Evolutionary conservation across 1,140 invertebrate species (phyloP).

Genomic region (Pemphigus obesinymphae): DNA sequence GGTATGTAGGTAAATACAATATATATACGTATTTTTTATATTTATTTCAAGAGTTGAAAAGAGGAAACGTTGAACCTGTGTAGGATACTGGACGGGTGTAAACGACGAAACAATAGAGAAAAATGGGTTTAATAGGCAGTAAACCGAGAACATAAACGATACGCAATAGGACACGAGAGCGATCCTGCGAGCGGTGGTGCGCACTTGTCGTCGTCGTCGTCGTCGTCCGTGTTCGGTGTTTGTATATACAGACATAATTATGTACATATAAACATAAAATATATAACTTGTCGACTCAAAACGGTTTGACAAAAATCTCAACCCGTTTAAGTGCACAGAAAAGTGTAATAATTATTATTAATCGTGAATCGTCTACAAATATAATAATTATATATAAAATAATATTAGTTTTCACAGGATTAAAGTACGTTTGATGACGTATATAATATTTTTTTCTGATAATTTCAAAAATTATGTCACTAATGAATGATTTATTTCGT

Average conservation of each 20-base stretch:
- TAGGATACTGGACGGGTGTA: not conserved
- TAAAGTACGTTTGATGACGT: too few relatives aligned
- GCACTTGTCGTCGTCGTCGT: not conserved
- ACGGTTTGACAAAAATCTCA: too few relatives aligned
- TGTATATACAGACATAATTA: too few relatives aligned
- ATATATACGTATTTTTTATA: not conserved
- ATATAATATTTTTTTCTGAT: too few relatives aligned
- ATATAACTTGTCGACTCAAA: too few relatives aligned
- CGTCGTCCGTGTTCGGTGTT: not conserved
- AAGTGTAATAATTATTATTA: too few relatives aligned
- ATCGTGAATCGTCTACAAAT: too few relatives aligned
- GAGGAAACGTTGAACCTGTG: conserved; percentile 22
- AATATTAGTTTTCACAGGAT: too few relatives aligned
- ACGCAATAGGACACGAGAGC: conserved; percentile 4
- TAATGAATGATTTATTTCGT: too few relatives aligned
- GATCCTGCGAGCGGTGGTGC: not conserved
- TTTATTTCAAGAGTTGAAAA: not conserved
- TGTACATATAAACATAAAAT: not conserved
- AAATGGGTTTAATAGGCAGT: conserved; percentile 14
- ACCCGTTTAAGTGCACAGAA: too few relatives aligned
- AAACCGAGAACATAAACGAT: conserved; percentile 6
- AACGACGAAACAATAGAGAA: conserved; percentile 28
- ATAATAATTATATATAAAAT: too few relatives aligned
- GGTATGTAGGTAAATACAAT: not conserved
- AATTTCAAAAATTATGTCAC: too few relatives aligned